Evolutionary conservation across 2,888 invertebrate species (phyloP).

Genomic region (Bombylius discolor): DNA sequence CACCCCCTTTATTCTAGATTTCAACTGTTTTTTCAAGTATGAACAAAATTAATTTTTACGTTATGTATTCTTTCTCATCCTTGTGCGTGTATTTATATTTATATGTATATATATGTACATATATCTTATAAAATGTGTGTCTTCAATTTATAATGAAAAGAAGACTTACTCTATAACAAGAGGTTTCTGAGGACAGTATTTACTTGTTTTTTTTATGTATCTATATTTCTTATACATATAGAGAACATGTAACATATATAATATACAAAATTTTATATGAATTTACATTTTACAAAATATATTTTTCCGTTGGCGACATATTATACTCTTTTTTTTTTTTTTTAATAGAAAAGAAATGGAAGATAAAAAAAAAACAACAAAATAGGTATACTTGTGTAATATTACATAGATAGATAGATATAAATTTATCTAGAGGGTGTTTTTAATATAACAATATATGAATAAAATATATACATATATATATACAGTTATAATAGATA

Average conservation of each 20-base stretch:
- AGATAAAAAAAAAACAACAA: too few species aligned
- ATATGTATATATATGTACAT: too few species aligned
- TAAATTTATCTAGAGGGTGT: too few species aligned
- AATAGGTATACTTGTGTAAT: too few species aligned
- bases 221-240: background rate
- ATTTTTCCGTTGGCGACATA: background rate
- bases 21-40: conserved; percentile 2
- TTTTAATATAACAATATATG: too few species aligned
- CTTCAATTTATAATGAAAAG: background rate
- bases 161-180: conserved; percentile 1
- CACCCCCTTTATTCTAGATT: background rate
- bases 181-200: background rate
- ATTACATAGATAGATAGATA: too few species aligned
- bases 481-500: too few species aligned
- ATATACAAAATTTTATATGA: background rate
- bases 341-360: too few species aligned
- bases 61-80: conserved; percentile 1
- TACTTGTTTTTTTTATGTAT: background rate
- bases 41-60: conserved; percentile 8
- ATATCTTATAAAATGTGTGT: too few species aligned
- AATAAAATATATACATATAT: too few species aligned
- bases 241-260: background rate
- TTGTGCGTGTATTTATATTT: background rate
- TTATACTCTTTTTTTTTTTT: background rate
- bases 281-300: too few species aligned